Percentiles rank a stretch among this genome's conserved stretches.
These are phyloP conservation scores for Paralichthys olivaceus DNA, from an alignment of 2,113 vertebrate genomes.

Conservation along the genomic window DNA sequence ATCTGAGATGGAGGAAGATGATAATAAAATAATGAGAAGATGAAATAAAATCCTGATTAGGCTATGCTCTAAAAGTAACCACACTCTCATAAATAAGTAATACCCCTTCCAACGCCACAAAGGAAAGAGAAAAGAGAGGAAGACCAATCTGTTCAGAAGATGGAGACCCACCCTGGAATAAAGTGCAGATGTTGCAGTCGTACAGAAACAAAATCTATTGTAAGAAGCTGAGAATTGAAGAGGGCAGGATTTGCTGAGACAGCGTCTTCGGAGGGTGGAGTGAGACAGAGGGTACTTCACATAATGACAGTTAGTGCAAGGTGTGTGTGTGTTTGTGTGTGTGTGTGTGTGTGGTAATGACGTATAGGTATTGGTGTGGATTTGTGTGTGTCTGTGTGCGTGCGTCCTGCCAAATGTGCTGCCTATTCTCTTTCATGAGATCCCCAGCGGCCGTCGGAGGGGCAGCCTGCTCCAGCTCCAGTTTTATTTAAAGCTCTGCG, in stretches of 20 bases:
- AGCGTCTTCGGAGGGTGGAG: conserved; percentile 42
- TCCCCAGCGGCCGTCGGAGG: conserved; percentile 50
- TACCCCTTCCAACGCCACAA: conserved; percentile 7
- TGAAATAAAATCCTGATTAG: conserved; percentile 42
- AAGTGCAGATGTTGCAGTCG: conserved; percentile 45
- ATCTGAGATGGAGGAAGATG: conserved; percentile 19
- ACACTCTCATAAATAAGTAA: conserved; percentile 69
- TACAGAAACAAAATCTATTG: conserved; percentile 50
- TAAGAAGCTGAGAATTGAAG: conserved; percentile 34
- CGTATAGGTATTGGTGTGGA: conserved; percentile 18
- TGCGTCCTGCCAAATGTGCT: conserved; percentile 47
- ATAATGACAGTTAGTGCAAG: conserved; percentile 46
- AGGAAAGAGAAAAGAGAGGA: background rate
- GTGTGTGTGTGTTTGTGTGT: conserved; percentile 27
- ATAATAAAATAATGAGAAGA: conserved; percentile 36
- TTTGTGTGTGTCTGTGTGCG: conserved; percentile 3
- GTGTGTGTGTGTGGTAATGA: background rate
- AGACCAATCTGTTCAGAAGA: background rate
- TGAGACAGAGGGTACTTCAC: conserved; percentile 39
- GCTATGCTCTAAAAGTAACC: conserved; percentile 19
- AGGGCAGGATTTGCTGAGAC: conserved; percentile 41
- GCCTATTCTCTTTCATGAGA: conserved; percentile 61
- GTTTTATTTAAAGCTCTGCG: conserved; percentile 79
- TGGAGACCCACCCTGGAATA: conserved; percentile 10
- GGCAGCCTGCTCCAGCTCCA: conserved; percentile 51